Percentiles rank a stretch among this genome's conserved stretches.
Evolutionary conservation across 2,888 invertebrate genomes (phyloP).

Genomic region (Palloptera scutellata): DNA sequence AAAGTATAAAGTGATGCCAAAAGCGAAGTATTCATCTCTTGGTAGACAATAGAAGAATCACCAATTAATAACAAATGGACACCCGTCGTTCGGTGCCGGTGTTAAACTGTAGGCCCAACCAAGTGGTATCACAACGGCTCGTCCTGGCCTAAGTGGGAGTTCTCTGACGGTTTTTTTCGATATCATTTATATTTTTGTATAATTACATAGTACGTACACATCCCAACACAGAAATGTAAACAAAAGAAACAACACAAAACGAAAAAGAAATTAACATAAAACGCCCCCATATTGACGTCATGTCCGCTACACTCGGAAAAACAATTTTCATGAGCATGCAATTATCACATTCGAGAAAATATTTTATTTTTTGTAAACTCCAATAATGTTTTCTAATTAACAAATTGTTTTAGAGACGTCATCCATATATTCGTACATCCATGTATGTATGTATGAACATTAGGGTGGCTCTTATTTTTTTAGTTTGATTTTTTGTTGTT

Average conservation of each 20-base stretch:
- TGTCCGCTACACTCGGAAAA: not conserved
- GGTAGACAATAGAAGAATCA: too few species aligned
- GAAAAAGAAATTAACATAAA: not conserved
- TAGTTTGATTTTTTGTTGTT: too few species aligned
- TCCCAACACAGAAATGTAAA: not conserved
- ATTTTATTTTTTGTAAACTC: conserved; percentile 4
- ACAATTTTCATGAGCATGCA: conserved; percentile 20
- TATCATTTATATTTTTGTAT: too few species aligned
- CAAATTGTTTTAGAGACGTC: not conserved
- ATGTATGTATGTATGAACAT: conserved; percentile 21
- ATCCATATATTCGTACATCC: conserved; percentile 9
- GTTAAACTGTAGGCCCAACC: too few species aligned
- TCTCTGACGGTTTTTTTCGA: too few species aligned
- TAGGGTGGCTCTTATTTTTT: too few species aligned
- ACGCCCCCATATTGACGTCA: conserved; percentile 4
- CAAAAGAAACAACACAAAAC: not conserved
- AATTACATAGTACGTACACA: not conserved
- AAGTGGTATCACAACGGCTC: too few species aligned
- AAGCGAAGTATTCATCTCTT: too few species aligned
- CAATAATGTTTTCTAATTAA: conserved; percentile 1
- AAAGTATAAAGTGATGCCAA: too few species aligned
- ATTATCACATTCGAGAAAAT: conserved; percentile 22
- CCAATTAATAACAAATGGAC: too few species aligned
- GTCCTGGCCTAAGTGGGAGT: too few species aligned
- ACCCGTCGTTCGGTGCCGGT: too few species aligned